Base-by-base conservation (phyloP, 2,797 vertebrate genomes). In the Sciurus vulgaris region DNA sequence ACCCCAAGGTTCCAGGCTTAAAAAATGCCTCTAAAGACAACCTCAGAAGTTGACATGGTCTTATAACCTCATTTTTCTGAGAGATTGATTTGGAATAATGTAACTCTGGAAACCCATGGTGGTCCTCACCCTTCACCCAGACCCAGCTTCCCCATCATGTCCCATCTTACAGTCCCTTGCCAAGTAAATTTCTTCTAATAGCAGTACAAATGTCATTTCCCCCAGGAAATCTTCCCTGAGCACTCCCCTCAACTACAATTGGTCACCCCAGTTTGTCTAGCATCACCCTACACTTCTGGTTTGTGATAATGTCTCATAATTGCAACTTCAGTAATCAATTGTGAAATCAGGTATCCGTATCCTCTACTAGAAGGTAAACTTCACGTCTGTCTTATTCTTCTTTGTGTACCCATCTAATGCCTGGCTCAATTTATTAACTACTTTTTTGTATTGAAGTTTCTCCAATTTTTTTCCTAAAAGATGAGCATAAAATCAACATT, bases 381-480 rank as follows among this genome's bases (percentile, higher is more conserved):
- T 95, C 13, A 7, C 28, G 33, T 76, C 56, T 69, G 22, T 74
- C 47, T 73, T 87, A 83, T 18, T 91, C 35, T 78, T 85, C 77
- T 87, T 93, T 78, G 61, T 85, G 69, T 59, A 30, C 26, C 20
- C n/a, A 70, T 78, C 54, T 76, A 79, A 81, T 5, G 9, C 24
- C 30, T 77, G 3, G 41, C 24, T 88, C 41, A 83, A 85, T 89
- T 84, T 86, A 92, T 91, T 94, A 91, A 24, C 26, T 86, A 91
- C 74, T 93, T 79, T 63, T 63, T 61, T 82, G 89, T 49, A 93
- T 83, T 85, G 6, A 93, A 95, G 26, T 95, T 95, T 89, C 77
- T 93, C 81, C 38, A 35, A 56, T 76, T 56, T 90, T 61, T 92
- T 70, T 77, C 30, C 30, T 12, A 51, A 82, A 63, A 76, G 67